Evolutionary conservation across 2,797 vertebrate genomes (phyloP).

Genomic region (Oophaga sylvatica): DNA sequence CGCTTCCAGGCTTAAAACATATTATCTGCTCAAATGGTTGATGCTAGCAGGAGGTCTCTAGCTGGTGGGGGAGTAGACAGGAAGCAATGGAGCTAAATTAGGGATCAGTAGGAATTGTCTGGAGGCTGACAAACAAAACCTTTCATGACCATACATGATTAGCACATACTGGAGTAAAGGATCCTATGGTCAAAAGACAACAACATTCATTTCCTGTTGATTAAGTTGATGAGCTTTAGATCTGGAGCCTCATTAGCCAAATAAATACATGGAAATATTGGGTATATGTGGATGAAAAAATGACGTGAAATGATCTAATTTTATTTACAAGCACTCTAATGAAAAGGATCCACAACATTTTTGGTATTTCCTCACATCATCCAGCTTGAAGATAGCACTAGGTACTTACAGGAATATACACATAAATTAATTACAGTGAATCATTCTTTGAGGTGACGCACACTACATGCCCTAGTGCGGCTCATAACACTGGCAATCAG

Average conservation of each 20-base stretch:
- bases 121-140: constrained; percentile 36
- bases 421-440: neutral
- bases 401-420: neutral
- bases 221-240: neutral
- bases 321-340: neutral
- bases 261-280: neutral
- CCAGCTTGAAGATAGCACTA: neutral
- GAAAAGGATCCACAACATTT: neutral
- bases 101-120: constrained; percentile 48
- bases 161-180: constrained; percentile 28
- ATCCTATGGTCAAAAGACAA: constrained; percentile 4
- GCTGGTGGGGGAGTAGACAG: constrained; percentile 8
- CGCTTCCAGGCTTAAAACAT: neutral
- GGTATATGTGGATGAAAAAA: neutral
- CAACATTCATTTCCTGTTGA: constrained; percentile 28
- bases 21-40: neutral
- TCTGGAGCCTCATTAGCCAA: neutral
- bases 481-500: constrained; percentile 20
- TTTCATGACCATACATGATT: constrained; percentile 40
- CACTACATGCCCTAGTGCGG: constrained; percentile 3
- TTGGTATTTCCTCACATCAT: neutral
- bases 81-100: constrained; percentile 46
- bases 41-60: constrained; percentile 27
- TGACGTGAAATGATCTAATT: neutral
- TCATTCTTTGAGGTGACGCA: neutral